Evolutionary conservation across 2,797 vertebrate genomes (phyloP).

Genomic region (Parotocinclus haroldoi): DNA sequence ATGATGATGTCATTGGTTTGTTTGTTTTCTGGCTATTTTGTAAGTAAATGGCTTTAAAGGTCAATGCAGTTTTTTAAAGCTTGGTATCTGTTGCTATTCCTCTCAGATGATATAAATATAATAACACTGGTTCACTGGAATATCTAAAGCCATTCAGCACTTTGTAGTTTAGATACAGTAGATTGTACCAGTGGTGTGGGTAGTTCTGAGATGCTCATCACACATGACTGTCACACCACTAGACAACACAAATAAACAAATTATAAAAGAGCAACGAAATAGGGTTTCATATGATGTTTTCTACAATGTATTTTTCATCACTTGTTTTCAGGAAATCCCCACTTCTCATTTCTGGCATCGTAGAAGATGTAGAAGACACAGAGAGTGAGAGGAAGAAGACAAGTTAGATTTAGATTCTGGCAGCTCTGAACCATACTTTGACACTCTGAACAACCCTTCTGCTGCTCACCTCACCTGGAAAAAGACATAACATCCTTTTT

Average conservation of each 20-base stretch:
- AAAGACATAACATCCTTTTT: conserved; percentile 52
- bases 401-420: conserved; percentile 31
- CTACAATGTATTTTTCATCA: neutral
- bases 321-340: conserved; percentile 73
- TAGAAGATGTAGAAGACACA: conserved; percentile 73
- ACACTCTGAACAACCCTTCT: conserved; percentile 31
- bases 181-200: too few species aligned
- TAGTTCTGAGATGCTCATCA: too few species aligned
- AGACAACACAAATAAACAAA: too few species aligned
- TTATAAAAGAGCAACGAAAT: too few species aligned
- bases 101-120: too few species aligned
- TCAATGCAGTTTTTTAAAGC: too few species aligned
- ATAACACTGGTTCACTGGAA: too few species aligned
- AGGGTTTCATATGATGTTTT: neutral
- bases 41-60: too few species aligned
- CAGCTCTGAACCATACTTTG: conserved; percentile 36
- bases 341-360: conserved; percentile 66
- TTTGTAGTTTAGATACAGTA: neutral
- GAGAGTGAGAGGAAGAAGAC: conserved; percentile 63
- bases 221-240: too few species aligned
- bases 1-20: too few species aligned
- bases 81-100: too few species aligned
- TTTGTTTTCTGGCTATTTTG: too few species aligned
- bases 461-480: conserved; percentile 55
- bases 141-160: neutral